Percentiles rank a stretch among this genome's conserved stretches.
phyloP scores from a whole-genome alignment of 1,140 invertebrate genomes.

The Drosophila bifasciata region DNA sequence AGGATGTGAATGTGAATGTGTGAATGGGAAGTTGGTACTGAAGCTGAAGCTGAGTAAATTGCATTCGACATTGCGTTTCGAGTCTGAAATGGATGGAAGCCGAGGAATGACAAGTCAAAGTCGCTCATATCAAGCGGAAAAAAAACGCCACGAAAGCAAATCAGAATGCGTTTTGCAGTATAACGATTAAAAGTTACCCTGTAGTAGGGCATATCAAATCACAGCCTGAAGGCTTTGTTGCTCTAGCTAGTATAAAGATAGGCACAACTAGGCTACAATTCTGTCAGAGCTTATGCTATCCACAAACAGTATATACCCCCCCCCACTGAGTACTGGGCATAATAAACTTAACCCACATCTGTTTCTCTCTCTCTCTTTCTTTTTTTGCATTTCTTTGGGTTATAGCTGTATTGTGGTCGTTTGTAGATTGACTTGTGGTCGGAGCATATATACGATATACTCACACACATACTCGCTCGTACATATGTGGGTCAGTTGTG shows the following conservation, averaged over 20 bases:
- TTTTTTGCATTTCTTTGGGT: constrained; percentile 13
- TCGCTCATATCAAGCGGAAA: constrained; percentile 26
- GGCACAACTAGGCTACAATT: too few species aligned
- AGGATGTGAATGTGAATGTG: neutral
- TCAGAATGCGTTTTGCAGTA: too few species aligned
- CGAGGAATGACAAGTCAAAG: constrained; percentile 20
- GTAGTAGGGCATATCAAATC: too few species aligned
- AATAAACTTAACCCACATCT: constrained; percentile 39
- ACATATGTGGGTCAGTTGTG: constrained; percentile 28
- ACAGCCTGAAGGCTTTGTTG: too few species aligned
- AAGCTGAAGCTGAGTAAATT: neutral
- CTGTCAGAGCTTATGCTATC: too few species aligned
- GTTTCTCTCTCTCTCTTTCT: constrained; percentile 19
- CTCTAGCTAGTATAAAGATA: too few species aligned
- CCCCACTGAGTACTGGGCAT: too few species aligned
- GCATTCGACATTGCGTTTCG: constrained; percentile 6
- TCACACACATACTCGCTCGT: too few species aligned
- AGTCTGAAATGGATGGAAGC: constrained; percentile 2
- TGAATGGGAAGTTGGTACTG: neutral
- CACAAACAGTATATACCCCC: too few species aligned
- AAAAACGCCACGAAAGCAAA: constrained; percentile 21
- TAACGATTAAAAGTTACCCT: too few species aligned
- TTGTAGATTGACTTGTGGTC: constrained; percentile 43
- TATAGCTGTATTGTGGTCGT: constrained; percentile 22
- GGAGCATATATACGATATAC: constrained; percentile 14